phyloP scores from a whole-genome alignment of 1,140 invertebrate species.

The Drusus annulatus region DNA sequence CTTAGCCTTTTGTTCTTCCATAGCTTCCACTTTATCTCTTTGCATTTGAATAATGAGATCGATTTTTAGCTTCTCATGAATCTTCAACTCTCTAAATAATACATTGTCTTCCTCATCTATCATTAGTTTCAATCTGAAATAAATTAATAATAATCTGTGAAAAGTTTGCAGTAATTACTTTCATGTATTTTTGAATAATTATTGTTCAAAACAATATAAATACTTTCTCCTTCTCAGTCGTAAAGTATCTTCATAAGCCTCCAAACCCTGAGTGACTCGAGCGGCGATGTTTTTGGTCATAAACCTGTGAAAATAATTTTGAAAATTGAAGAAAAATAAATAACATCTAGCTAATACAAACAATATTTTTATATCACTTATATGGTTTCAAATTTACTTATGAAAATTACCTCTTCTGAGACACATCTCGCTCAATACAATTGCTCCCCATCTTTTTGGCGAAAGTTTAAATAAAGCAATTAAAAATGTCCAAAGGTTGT shows the following conservation, averaged over 20 bases:
- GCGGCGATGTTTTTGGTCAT: slow-evolving; percentile 1
- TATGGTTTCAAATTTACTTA: background rate
- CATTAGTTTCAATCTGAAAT: slow-evolving; percentile 46
- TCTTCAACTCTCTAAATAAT: slow-evolving; percentile 40
- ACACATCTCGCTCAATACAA: slow-evolving; percentile 28
- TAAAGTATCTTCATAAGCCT: slow-evolving; percentile 24
- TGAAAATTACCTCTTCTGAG: slow-evolving; percentile 27
- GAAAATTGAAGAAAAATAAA: no score
- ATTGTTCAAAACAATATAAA: background rate
- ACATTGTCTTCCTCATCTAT: slow-evolving; percentile 47
- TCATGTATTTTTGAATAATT: background rate
- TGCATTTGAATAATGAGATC: slow-evolving; percentile 33
- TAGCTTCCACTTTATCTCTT: slow-evolving; percentile 32
- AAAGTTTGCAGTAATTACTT: background rate
- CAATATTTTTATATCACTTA: no score
- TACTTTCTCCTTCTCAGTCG: slow-evolving; percentile 20
- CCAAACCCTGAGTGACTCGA: slow-evolving; percentile 18
- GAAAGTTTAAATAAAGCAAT: no score
- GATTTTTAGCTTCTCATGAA: slow-evolving; percentile 32
- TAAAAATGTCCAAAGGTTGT: no score
- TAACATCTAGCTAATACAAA: no score
- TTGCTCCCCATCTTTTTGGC: slow-evolving; percentile 11
- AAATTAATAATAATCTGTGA: background rate
- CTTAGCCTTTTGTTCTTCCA: slow-evolving; percentile 38
- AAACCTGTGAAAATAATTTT: background rate